These are phyloP conservation scores for Drosophila elegans DNA, from an alignment of 1,140 invertebrate species.

Conservation along the genomic window DNA sequence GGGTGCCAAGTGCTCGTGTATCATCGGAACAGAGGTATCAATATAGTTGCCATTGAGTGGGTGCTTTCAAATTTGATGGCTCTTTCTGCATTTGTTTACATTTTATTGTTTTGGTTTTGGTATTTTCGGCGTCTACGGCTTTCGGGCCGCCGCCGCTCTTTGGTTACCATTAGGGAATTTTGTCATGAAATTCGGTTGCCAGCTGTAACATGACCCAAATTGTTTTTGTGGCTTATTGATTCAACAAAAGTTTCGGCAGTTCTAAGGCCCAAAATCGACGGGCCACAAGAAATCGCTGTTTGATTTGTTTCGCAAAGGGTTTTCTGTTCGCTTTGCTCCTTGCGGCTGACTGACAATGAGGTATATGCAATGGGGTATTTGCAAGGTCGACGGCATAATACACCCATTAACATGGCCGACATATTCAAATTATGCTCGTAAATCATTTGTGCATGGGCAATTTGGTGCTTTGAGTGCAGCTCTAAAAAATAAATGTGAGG, in stretches of 20 bases:
- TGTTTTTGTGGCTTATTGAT: constrained; percentile 83
- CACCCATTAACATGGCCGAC: constrained; percentile 35
- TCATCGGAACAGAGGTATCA: constrained; percentile 45
- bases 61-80: constrained; percentile 80
- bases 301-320: constrained; percentile 77
- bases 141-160: constrained; percentile 40
- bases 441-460: constrained; percentile 60
- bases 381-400: constrained; percentile 58
- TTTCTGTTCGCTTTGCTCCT: background rate
- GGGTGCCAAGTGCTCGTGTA: constrained; percentile 33
- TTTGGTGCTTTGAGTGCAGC: constrained; percentile 41
- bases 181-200: constrained; percentile 78
- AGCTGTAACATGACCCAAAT: constrained; percentile 83
- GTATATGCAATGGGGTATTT: constrained; percentile 56
- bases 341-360: constrained; percentile 18
- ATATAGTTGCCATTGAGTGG: constrained; percentile 68
- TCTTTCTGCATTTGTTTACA: constrained; percentile 77
- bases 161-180: constrained; percentile 78
- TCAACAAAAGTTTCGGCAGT: constrained; percentile 79
- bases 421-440: constrained; percentile 51
- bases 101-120: constrained; percentile 75
- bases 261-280: constrained; percentile 58
- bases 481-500: constrained; percentile 10
- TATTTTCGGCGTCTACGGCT: constrained; percentile 1
- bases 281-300: constrained; percentile 66